A percentile compares a stretch with the other conserved stretches of the same genome.
These are phyloP conservation scores for Myiotriccus ornatus DNA, from an alignment of 2,797 vertebrate genomes.

Conservation along the genomic window DNA sequence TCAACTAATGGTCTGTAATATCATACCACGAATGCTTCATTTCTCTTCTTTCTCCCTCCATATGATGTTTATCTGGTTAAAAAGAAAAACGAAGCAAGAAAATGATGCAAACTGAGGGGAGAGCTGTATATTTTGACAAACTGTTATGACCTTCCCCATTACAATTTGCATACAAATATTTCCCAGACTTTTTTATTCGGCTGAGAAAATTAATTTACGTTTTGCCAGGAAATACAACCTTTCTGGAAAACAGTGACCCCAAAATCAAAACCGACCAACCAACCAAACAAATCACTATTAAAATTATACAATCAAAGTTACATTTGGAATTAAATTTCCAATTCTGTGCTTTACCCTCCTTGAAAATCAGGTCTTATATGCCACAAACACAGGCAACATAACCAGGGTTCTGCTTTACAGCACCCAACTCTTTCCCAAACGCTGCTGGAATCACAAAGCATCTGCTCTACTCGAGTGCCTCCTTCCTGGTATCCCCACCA, in stretches of 20 bases:
- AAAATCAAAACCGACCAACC: background rate
- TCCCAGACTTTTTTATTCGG: background rate
- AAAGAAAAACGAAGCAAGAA: background rate
- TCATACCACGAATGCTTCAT: background rate
- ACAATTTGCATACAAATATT: slow-evolving; percentile 6
- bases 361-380: background rate
- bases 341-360: background rate
- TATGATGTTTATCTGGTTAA: background rate
- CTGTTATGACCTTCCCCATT: slow-evolving; percentile 7
- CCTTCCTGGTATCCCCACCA: background rate
- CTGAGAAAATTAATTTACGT: background rate
- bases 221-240: background rate
- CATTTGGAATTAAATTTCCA: background rate
- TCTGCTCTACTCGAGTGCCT: fast-evolving
- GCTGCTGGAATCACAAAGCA: background rate
- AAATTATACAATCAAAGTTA: background rate
- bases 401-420: background rate
- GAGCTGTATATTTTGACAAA: background rate
- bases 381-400: background rate
- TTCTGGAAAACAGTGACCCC: background rate
- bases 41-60: background rate
- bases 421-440: background rate
- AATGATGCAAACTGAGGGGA: background rate
- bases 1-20: background rate
- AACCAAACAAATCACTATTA: background rate